A percentile compares a stretch with the other conserved stretches of the same genome.
phyloP scores from a whole-genome alignment of 2,888 invertebrate species.

The Drosophila planitibia region DNA sequence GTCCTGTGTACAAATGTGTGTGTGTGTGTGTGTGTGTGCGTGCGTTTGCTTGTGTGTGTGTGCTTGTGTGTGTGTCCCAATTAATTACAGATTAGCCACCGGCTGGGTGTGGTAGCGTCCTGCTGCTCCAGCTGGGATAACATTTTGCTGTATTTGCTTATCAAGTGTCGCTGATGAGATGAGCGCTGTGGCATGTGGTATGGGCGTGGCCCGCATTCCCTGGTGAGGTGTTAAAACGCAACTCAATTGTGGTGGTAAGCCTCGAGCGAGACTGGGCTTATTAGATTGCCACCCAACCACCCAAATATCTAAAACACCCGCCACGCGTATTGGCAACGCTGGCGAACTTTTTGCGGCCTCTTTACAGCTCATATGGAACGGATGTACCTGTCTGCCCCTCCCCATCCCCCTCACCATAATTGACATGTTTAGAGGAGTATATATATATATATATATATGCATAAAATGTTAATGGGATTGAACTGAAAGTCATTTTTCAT shows the following conservation, averaged over 20 bases:
- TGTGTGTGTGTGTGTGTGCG: slow-evolving; percentile 67
- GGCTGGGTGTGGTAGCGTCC: slow-evolving; percentile 36
- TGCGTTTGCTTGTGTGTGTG: background rate
- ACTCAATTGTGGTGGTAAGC: slow-evolving; percentile 52
- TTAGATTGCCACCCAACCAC: background rate
- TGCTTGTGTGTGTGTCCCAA: slow-evolving; percentile 58
- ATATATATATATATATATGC: background rate
- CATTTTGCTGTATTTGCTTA: slow-evolving; percentile 65
- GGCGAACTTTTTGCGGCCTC: slow-evolving; percentile 19
- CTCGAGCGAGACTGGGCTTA: background rate
- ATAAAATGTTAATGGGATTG: background rate
- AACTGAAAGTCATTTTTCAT: slow-evolving; percentile 22
- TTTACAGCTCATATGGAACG: slow-evolving; percentile 20
- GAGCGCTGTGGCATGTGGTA: background rate
- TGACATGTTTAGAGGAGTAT: slow-evolving; percentile 56
- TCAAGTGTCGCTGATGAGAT: slow-evolving; percentile 43
- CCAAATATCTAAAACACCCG: background rate
- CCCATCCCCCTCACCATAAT: slow-evolving; percentile 40
- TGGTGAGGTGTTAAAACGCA: slow-evolving; percentile 18
- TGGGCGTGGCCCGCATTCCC: slow-evolving; percentile 1
- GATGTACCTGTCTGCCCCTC: background rate
- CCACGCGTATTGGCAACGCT: background rate
- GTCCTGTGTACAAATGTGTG: slow-evolving; percentile 53
- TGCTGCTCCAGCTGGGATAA: slow-evolving; percentile 9
- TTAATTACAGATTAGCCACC: slow-evolving; percentile 79